Conservation (phyloP, 2,113 vertebrate genomes). For the Meles meles region DNA sequence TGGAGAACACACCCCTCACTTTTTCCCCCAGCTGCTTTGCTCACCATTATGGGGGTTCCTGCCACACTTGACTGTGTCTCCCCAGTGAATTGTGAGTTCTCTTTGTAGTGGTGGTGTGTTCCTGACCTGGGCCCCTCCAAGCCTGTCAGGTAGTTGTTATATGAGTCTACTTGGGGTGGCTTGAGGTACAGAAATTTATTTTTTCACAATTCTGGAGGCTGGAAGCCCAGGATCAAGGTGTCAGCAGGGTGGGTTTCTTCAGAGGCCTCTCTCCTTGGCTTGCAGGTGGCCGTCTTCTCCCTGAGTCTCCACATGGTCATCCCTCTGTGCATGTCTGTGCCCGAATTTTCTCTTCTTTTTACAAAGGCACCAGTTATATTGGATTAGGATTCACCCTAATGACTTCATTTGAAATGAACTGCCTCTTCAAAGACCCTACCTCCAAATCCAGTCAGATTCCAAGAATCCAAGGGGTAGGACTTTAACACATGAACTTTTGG, state of each 20-base stretch:
- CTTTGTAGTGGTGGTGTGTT: not conserved
- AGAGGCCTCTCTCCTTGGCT: not conserved
- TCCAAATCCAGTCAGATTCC: not conserved
- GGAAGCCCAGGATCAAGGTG: not conserved
- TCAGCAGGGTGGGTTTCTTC: not conserved
- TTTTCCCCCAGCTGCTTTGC: not conserved
- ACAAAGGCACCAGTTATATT: not conserved
- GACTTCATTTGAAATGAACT: not conserved
- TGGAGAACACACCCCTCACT: rapidly evolving
- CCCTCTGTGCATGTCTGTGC: not conserved
- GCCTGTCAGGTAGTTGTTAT: not conserved
- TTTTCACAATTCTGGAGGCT: not conserved
- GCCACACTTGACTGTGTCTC: not conserved
- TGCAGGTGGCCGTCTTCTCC: not conserved
- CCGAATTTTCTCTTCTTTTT: not conserved
- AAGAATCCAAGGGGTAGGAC: not conserved
- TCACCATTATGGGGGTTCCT: not conserved
- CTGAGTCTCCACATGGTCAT: not conserved
- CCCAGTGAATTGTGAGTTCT: not conserved
- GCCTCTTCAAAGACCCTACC: not conserved
- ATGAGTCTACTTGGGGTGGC: not conserved
- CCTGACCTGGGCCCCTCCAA: rapidly evolving
- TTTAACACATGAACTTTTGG: not conserved
- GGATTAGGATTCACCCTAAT: not conserved
- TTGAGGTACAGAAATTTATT: not conserved